Percentiles rank a stretch among this genome's conserved stretches.
Evolutionary conservation across 2,797 vertebrate genomes (phyloP).

Genomic region (Otus scops): DNA sequence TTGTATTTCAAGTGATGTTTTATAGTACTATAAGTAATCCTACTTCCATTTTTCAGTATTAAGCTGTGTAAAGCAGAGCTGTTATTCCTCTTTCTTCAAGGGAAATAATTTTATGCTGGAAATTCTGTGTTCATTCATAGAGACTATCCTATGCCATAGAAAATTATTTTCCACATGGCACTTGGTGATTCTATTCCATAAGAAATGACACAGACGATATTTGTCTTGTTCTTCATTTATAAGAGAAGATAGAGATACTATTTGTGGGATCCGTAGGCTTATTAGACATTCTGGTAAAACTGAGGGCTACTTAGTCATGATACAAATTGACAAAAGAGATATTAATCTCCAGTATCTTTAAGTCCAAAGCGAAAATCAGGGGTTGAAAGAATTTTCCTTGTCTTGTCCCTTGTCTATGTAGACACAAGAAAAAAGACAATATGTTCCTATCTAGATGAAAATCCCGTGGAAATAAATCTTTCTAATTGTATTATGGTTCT

Average conservation of each 20-base stretch:
- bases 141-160: not conserved
- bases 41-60: not conserved
- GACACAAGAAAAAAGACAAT: not conserved
- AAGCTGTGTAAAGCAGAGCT: not conserved
- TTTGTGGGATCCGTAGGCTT: not conserved
- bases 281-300: not conserved
- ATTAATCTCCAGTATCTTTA: not conserved
- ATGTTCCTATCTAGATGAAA: not conserved
- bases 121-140: not conserved
- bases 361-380: not conserved
- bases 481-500: not conserved
- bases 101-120: not conserved
- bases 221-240: not conserved
- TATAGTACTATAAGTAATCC: not conserved
- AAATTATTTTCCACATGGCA: not conserved
- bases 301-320: not conserved
- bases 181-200: not conserved
- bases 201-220: not conserved
- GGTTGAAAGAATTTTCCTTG: not conserved
- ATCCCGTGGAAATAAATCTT: not conserved
- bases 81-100: not conserved
- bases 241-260: not conserved
- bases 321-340: not conserved
- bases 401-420: not conserved
- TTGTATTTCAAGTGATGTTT: not conserved